Conservation (phyloP, 2,888 invertebrate species). For the Monochamus alternatus region DNA sequence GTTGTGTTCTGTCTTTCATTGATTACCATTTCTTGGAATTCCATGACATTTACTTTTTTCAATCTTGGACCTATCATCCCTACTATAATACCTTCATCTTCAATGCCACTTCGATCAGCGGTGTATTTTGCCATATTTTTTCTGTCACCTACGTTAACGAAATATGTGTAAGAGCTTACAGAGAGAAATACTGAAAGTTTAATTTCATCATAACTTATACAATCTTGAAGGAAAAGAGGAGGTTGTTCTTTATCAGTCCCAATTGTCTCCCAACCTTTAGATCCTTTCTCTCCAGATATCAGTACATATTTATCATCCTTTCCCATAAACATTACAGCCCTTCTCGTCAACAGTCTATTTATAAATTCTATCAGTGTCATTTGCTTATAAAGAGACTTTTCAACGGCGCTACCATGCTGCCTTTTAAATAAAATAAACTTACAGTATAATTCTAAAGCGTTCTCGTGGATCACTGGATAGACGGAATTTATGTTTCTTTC, state of each 20-base stretch:
- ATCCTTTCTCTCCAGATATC: slow-evolving; percentile 72
- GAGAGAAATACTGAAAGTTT: slow-evolving; percentile 76
- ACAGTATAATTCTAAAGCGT: slow-evolving; percentile 76
- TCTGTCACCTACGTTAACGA: slow-evolving; percentile 76
- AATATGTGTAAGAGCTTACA: slow-evolving; percentile 75
- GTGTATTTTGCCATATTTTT: slow-evolving; percentile 72
- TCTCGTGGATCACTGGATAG: slow-evolving; percentile 82
- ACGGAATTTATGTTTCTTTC: slow-evolving; percentile 73
- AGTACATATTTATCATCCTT: slow-evolving; percentile 72
- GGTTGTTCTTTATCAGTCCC: slow-evolving; percentile 74
- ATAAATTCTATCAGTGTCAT: slow-evolving; percentile 75
- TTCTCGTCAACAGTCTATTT: slow-evolving; percentile 74
- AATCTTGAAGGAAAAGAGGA: slow-evolving; percentile 73
- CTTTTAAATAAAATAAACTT: slow-evolving; percentile 79
- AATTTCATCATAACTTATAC: slow-evolving; percentile 78
- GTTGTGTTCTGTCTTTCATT: slow-evolving; percentile 69
- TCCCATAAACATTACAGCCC: slow-evolving; percentile 74
- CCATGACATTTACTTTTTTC: slow-evolving; percentile 74
- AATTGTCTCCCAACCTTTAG: slow-evolving; percentile 75
- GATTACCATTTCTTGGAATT: slow-evolving; percentile 75
- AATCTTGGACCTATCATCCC: slow-evolving; percentile 74
- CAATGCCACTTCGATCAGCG: slow-evolving; percentile 68
- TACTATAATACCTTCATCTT: slow-evolving; percentile 70
- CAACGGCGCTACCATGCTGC: slow-evolving; percentile 57
- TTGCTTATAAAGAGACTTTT: slow-evolving; percentile 72